Evolutionary conservation across 2,888 invertebrate genomes (phyloP), one percentile per base, ranked within the genome.

Genomic region (Microctonus brassicae): DNA sequence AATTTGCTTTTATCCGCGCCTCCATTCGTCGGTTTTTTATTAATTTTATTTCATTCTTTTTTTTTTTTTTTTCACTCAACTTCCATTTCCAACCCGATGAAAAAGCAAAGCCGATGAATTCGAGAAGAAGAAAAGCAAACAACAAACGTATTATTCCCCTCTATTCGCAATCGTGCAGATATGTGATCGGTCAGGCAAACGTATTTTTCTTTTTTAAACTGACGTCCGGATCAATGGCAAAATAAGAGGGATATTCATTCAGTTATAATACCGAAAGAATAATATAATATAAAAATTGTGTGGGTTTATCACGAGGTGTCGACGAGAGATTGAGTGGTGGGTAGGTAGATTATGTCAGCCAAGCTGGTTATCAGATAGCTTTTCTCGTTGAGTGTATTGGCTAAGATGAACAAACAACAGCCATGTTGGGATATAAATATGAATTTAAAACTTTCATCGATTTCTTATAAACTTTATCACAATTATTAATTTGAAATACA

Each of bases 381-480:
- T 66, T 77, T 78, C 78, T 72, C 73, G 76, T 76, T 72, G 77
- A 77, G 76, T 79, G 76, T 72, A 73, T 75, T 73, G 78, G 75
- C 76, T 79, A 74, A 74, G 73, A 62, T 74, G 75, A 68, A 71
- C 75, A 80, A 79, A 80, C 80, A 77, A 20, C 20, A 34, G 24
- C 39, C 39, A 36, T 57, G 55, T 55, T 47, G 20, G 7, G 7
- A 29, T 29, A 29, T 29, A n/a, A 17, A 11, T 53, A 22, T 53
- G 10, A 53, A 53, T 17, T 3, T 10, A 39, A n/a, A 39, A 39
- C 6, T 4, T 13, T 39, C 39, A n/a, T 39, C n/a, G n/a, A 39
- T 39, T n/a, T 39, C n/a, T 39, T n/a, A 39, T 39, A 3, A 39
- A n/a, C n/a, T n/a, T n/a, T n/a, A n/a, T n/a, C n/a, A n/a, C n/a